phyloP scores from a whole-genome alignment of 1,140 invertebrate species.

The Scylla paramamosain region DNA sequence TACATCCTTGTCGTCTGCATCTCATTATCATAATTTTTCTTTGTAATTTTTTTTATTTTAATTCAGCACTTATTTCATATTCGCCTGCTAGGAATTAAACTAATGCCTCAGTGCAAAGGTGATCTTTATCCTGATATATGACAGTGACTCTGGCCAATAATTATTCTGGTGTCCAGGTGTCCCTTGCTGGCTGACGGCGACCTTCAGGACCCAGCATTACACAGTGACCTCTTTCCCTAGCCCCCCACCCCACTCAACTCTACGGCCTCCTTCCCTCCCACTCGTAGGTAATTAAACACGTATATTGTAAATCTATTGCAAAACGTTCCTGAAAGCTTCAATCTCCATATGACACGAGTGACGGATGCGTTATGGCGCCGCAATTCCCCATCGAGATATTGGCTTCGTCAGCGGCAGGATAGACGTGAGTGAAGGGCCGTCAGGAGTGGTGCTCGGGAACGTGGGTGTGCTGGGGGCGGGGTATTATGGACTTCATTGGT shows the following conservation, averaged over 20 bases:
- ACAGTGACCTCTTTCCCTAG: background rate
- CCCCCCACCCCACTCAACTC: background rate
- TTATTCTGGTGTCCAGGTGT: background rate
- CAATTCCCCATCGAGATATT: background rate
- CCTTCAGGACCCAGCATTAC: background rate
- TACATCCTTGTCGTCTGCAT: background rate
- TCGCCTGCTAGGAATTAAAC: background rate
- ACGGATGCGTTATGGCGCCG: background rate
- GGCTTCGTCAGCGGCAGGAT: background rate
- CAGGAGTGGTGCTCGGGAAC: background rate
- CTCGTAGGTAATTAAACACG: too few species aligned
- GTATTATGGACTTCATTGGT: too few species aligned
- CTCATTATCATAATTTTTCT: background rate
- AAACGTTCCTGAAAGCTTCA: background rate
- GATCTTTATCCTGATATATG: background rate
- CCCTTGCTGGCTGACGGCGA: background rate
- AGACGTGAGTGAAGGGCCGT: background rate
- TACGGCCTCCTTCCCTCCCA: too few species aligned
- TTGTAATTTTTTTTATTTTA: background rate
- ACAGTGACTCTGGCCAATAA: background rate
- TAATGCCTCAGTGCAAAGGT: background rate
- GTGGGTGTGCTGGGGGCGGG: background rate
- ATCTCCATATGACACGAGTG: slow-evolving; percentile 2
- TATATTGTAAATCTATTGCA: background rate
- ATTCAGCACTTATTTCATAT: background rate